Evolutionary conservation across 2,888 invertebrate genomes (phyloP), one percentile per base, ranked within the genome.

Genomic region (Eubasilissa splendida): DNA sequence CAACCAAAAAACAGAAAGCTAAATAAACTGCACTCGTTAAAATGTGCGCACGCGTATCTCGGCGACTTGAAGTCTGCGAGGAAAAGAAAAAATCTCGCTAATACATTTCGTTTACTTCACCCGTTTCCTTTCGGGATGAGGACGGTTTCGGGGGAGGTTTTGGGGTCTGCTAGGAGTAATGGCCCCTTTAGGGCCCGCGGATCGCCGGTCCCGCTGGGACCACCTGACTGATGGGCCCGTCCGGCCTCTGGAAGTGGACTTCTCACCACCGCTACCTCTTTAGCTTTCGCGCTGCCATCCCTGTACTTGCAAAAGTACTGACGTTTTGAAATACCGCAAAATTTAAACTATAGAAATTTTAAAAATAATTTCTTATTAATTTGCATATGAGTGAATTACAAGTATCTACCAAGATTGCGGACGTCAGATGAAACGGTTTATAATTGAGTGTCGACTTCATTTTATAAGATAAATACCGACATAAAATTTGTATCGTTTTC

Each of bases 221-320:
- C 76, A 42, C n/a, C 79, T 82, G 82, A 82, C 82, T 82, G 82
- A 82, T 82, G 80, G 70, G 75, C 70, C 82, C 74, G 66, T 71
- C 70, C 76, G 53, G 76, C 54, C 76, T 58, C 33, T 11, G 42
- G 65, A 77, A 68, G 77, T 77, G 58, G 33, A 56, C 71, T 73
- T 68, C 77, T 77, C 77, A 68, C 77, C 68, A 52, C 68, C 58
- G 22, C 53, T 14, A 66, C 54, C 31, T 65, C 31, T 65, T 65
- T 12, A 4, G 11, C 9, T 65, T 14, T 56, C 56, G 56, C 12
- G 74, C 12, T 53, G 56, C 56, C 14, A 11, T 2, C n/a, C 58
- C 3, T 58, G 58, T 58, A 9, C 12, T 58, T n/a, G 58, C 9
- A n/a, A 58, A 58, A 10, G n/a, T 58, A n/a, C n/a, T n/a, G 4